Percentiles rank a stretch among this genome's conserved stretches.
Conservation (phyloP, 2,113 vertebrate genomes). For the Sigmodon hispidus region DNA sequence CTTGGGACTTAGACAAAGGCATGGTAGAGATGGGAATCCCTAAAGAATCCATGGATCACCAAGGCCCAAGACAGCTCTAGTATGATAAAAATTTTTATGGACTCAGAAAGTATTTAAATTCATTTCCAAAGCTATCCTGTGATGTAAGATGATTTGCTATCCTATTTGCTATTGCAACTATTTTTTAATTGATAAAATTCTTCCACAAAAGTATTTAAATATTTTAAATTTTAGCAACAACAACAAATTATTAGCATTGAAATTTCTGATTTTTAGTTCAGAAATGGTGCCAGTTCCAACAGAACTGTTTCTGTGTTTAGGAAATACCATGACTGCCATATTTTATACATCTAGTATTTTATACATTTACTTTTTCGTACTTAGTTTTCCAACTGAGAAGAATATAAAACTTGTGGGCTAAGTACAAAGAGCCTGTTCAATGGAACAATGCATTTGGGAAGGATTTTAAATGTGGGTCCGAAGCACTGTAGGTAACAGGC, state of each 20-base stretch:
- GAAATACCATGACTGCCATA: too few species aligned
- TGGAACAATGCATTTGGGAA: background rate
- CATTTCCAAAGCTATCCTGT: background rate
- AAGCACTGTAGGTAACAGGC: background rate
- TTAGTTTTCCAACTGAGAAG: background rate
- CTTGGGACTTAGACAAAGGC: background rate
- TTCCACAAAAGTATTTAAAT: background rate
- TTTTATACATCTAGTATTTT: background rate
- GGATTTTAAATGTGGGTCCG: background rate
- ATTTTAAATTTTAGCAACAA: slow-evolving; percentile 13
- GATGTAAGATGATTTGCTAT: background rate
- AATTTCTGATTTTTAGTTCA: slow-evolving; percentile 1
- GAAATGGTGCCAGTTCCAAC: background rate
- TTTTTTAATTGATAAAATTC: background rate
- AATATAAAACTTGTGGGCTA: background rate
- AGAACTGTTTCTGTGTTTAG: background rate
- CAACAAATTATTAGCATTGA: background rate
- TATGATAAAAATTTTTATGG: background rate
- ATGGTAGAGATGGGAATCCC: background rate
- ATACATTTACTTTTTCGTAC: background rate
- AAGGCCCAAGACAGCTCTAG: background rate
- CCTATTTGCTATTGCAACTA: background rate
- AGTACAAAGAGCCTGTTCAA: background rate
- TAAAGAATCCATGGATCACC: background rate
- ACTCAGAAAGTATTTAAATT: slow-evolving; percentile 2